Percentiles rank a stretch among this genome's conserved stretches.
Evolutionary conservation across 2,113 vertebrate species (phyloP).

Genomic region (Apeltes quadracus): DNA sequence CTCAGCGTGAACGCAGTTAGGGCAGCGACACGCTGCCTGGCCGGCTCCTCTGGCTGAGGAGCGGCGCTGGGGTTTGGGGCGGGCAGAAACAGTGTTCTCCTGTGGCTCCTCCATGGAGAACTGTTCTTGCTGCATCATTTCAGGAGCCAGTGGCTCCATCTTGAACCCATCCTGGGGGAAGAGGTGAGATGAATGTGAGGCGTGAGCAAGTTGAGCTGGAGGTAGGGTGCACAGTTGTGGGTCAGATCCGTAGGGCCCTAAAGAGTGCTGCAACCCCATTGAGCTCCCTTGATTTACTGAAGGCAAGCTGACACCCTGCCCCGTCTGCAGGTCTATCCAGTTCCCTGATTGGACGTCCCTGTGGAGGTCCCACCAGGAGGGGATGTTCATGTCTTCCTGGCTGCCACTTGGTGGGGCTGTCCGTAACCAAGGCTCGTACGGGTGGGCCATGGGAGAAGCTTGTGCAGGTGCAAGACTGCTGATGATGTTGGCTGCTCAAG

Average conservation of each 20-base stretch:
- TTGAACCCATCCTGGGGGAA: constrained; percentile 86
- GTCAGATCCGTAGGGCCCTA: constrained; percentile 87
- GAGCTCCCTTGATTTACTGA: constrained; percentile 80
- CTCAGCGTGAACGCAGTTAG: constrained; percentile 93
- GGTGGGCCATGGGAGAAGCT: constrained; percentile 86
- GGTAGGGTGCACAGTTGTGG: constrained; percentile 87
- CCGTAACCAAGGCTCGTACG: constrained; percentile 92
- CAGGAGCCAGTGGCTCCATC: constrained; percentile 75
- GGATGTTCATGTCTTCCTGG: constrained; percentile 86
- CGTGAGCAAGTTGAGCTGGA: constrained; percentile 78
- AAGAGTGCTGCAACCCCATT: constrained; percentile 82
- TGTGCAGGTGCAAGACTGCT: constrained; percentile 33
- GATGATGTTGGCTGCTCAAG: constrained; percentile 35
- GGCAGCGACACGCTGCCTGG: constrained; percentile 90
- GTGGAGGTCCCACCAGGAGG: constrained; percentile 94
- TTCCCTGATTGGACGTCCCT: constrained; percentile 81
- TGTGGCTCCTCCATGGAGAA: constrained; percentile 83
- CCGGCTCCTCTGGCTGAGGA: constrained; percentile 86
- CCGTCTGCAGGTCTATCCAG: constrained; percentile 91
- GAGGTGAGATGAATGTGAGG: constrained; percentile 82
- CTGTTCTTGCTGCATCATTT: constrained; percentile 81
- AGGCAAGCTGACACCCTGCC: constrained; percentile 77
- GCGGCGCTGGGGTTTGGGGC: constrained; percentile 86
- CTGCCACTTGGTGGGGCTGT: constrained; percentile 84
- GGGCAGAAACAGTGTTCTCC: constrained; percentile 71